These are phyloP conservation scores for Drosophila mayaguana DNA, from an alignment of 2,888 invertebrate genomes.

Conservation along the genomic window DNA sequence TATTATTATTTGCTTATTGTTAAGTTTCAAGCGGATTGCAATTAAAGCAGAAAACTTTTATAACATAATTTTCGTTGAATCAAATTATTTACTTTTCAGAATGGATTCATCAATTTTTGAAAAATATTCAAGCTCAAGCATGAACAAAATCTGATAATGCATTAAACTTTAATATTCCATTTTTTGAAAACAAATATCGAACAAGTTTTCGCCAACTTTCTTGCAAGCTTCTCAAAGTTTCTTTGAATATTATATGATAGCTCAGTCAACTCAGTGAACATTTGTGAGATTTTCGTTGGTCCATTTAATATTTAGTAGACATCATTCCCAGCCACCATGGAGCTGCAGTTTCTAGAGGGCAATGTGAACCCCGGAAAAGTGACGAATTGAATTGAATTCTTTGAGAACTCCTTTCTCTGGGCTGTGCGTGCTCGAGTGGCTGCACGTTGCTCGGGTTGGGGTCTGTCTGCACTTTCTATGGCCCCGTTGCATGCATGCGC, in stretches of 20 bases:
- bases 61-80: background rate
- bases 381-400: constrained; percentile 43
- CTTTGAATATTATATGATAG: constrained; percentile 1
- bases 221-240: background rate
- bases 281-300: constrained; percentile 1
- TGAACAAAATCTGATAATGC: background rate
- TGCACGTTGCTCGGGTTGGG: constrained; percentile 4
- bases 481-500: constrained; percentile 70
- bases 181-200: background rate
- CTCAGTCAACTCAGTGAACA: background rate
- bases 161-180: background rate
- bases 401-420: constrained; percentile 45
- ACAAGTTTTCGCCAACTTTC: background rate
- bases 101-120: too few species aligned
- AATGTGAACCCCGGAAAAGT: constrained; percentile 32
- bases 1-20: too few species aligned
- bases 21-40: too few species aligned
- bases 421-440: constrained; percentile 57
- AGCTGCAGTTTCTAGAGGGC: constrained; percentile 11
- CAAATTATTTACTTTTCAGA: background rate
- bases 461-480: constrained; percentile 68
- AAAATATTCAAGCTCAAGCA: background rate
- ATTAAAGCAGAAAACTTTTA: background rate
- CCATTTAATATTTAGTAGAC: constrained; percentile 4
- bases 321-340: constrained; percentile 32